These are phyloP conservation scores for Pipistrellus pipistrellus DNA, from an alignment of 2,797 vertebrate species.

Conservation along the genomic window DNA sequence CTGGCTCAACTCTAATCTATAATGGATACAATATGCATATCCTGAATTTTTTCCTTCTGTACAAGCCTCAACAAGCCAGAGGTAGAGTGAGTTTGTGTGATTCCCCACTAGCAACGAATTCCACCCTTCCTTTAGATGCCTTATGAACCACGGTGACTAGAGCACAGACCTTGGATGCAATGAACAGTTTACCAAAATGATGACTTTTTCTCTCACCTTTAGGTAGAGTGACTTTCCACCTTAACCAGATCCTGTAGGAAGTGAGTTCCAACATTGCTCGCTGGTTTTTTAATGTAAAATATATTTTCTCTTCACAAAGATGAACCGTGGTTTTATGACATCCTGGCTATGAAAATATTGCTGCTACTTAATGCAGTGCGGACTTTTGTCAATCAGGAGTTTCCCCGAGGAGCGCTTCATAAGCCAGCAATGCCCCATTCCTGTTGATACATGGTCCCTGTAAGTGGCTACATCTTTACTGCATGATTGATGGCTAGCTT, in stretches of 20 bases:
- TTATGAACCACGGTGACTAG: not conserved
- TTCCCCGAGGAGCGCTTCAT: constrained; percentile 80
- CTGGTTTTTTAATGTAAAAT: constrained; percentile 72
- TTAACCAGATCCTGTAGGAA: constrained; percentile 59
- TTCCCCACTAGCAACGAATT: constrained; percentile 22
- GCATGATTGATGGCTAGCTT: constrained; percentile 71
- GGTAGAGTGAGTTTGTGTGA: not conserved
- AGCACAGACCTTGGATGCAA: not conserved
- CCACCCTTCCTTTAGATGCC: constrained; percentile 21
- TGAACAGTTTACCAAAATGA: constrained; percentile 20
- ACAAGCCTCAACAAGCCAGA: constrained; percentile 44
- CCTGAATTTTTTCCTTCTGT: constrained; percentile 56
- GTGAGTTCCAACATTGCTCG: constrained; percentile 68
- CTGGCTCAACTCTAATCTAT: constrained; percentile 67
- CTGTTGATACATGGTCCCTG: constrained; percentile 80
- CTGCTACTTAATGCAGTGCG: constrained; percentile 85
- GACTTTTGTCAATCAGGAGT: constrained; percentile 86
- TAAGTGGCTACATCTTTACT: constrained; percentile 79
- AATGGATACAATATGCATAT: constrained; percentile 54
- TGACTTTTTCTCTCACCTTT: not conserved
- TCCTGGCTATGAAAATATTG: constrained; percentile 87
- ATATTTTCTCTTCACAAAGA: constrained; percentile 82
- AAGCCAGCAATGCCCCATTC: constrained; percentile 80
- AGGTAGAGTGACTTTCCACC: not conserved
- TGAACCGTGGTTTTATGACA: constrained; percentile 83